Base-by-base conservation (phyloP, 2,113 vertebrate genomes). In the Oceanites oceanicus region DNA sequence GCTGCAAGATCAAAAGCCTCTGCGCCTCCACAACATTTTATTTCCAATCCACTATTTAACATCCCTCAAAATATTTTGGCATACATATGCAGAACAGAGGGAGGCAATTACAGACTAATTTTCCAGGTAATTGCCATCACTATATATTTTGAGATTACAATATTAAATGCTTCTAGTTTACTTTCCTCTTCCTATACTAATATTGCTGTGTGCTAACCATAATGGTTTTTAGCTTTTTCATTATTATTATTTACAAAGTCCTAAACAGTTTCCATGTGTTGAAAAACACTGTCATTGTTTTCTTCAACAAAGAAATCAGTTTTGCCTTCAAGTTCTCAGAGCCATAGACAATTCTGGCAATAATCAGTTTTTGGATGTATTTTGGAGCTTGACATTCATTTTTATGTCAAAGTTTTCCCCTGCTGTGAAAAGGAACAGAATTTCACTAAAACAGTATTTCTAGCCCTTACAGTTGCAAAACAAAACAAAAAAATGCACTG, bases 211-310 rank as follows among this genome's bases (percentile, higher is more conserved):
- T 7, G 68, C n/a, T 30, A 82, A 74, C 25, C 66, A 56, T 29
- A 90, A 26, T 5, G 15, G 4, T 0, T 40, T 93, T 71, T 16
- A 90, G 65, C 22, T 84, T 91, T 63, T 44, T 67, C 7, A 14
- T 61, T 56, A 25, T 59, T 44, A 86, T 47, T 65, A 86, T 61
- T 93, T 71, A 59, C 59, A 77, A 92, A 13, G 21, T 26, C 38
- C 89, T 72, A 25, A 94, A 87, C 47, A 68, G 34, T 40, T 91
- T 87, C 87, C 80, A 91, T 56, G 77, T 72, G 81, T 56, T 75
- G 49, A 85, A 94, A 90, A 90, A 49, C 21, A 49, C 45, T 80
- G 80, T 29, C 66, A 93, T 86, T 93, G 91, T 88, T 90, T 88
- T 90, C 58, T 58, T 72, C 90, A 88, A 92, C 71, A 94, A 93